Conservation (phyloP, 1,140 invertebrate species). For the Drosophila albomicans region DNA sequence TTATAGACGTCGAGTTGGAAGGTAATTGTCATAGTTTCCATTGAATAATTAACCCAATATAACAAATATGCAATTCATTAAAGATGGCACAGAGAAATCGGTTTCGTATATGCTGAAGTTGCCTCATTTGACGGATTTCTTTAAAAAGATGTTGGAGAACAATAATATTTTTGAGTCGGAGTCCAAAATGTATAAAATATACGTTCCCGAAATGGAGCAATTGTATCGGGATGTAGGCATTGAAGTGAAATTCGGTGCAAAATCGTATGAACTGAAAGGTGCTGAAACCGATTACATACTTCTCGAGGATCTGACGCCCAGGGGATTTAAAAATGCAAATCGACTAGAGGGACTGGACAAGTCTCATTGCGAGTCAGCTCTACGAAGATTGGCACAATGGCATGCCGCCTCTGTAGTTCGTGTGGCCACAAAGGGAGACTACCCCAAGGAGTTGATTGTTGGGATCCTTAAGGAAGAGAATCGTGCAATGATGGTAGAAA, state of each 20-base stretch:
- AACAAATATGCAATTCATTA: background rate
- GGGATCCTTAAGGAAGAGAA: constrained; percentile 40
- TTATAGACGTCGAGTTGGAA: constrained; percentile 59
- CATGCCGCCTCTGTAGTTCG: constrained; percentile 84
- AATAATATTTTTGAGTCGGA: constrained; percentile 62
- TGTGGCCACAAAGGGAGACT: constrained; percentile 85
- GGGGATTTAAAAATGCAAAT: constrained; percentile 85
- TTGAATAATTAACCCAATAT: constrained; percentile 21
- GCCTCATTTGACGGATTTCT: constrained; percentile 44
- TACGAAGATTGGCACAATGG: constrained; percentile 86
- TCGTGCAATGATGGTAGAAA: constrained; percentile 13
- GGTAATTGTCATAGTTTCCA: constrained; percentile 23
- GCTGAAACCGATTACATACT: constrained; percentile 75
- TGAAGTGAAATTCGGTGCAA: constrained; percentile 56
- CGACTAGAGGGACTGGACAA: constrained; percentile 86
- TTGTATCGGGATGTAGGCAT: constrained; percentile 74
- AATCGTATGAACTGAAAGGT: constrained; percentile 52
- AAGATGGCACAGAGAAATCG: constrained; percentile 56
- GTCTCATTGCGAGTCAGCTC: constrained; percentile 84
- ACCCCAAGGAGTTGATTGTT: background rate
- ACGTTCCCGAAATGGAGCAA: constrained; percentile 71
- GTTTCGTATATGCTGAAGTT: constrained; percentile 67
- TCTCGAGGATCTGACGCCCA: constrained; percentile 86
- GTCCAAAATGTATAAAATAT: constrained; percentile 47
- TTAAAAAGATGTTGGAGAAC: constrained; percentile 35